phyloP scores from a whole-genome alignment of 2,113 vertebrate genomes.

The Bufo bufo region DNA sequence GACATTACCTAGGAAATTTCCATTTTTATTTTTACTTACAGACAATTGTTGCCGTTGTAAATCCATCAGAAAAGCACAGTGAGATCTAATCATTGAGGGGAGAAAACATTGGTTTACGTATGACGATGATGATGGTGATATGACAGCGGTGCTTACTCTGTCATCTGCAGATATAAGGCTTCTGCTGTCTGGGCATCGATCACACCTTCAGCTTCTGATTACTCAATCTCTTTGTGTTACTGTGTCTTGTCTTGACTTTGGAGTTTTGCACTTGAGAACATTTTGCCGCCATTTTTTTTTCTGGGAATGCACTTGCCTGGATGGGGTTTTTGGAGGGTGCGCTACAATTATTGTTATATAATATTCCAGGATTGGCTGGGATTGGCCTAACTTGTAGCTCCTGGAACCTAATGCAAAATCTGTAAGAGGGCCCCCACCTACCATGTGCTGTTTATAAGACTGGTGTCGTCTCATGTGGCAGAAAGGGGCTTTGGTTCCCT shows the following conservation, averaged over 20 bases:
- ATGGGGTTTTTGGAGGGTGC: not conserved
- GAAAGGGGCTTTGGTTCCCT: no score
- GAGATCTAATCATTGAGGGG: conserved; percentile 29
- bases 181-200: not conserved
- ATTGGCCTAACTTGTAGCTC: no score
- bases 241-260: not conserved
- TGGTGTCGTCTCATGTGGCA: no score
- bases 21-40: conserved; percentile 44
- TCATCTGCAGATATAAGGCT: conserved; percentile 18
- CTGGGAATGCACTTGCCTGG: not conserved
- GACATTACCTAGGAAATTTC: conserved; percentile 44
- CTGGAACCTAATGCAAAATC: no score
- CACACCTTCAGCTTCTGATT: not conserved
- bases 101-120: conserved; percentile 30
- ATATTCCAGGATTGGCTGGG: no score
- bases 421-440: no score
- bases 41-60: conserved; percentile 22
- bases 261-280: not conserved
- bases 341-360: no score
- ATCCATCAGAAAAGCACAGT: conserved; percentile 20
- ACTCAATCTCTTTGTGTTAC: not conserved
- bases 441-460: no score
- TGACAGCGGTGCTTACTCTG: conserved; percentile 6
- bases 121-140: not conserved
- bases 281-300: not conserved